Percentiles rank a stretch among this genome's conserved stretches.
phyloP scores from a whole-genome alignment of 2,888 invertebrate genomes.

The Rhorus exstirpatorius region DNA sequence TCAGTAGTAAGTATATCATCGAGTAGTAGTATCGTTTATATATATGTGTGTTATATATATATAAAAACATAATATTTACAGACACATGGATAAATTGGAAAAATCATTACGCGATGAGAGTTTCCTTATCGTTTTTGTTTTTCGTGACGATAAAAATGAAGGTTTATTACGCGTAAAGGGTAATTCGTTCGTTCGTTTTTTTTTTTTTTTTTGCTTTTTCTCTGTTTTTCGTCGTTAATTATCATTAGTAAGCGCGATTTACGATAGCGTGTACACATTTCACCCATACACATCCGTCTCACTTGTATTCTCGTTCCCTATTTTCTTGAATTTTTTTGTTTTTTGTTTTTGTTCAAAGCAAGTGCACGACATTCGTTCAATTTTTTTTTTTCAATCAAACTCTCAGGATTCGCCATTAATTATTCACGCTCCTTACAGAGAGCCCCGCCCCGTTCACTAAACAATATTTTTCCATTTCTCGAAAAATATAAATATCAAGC shows the following conservation, averaged over 20 bases:
- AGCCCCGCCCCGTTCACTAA: conserved; percentile 46
- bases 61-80: conserved; percentile 84
- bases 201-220: conserved; percentile 54
- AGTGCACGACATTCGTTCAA: conserved; percentile 17
- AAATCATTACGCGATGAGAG: conserved; percentile 73
- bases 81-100: conserved; percentile 78
- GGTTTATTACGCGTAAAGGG: conserved; percentile 80
- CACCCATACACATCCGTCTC: conserved; percentile 73
- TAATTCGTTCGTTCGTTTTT: conserved; percentile 75
- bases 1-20: conserved; percentile 84
- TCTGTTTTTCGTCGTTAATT: conserved; percentile 68
- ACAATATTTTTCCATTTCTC: conserved; percentile 72
- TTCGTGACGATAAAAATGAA: conserved; percentile 81
- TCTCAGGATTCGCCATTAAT: conserved; percentile 1
- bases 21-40: conserved; percentile 74
- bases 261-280: conserved; percentile 76
- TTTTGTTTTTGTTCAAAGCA: conserved; percentile 34
- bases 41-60: conserved; percentile 78
- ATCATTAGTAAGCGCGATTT: conserved; percentile 84
- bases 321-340: conserved; percentile 64
- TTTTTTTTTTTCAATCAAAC: conserved; percentile 38
- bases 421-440: conserved; percentile 58
- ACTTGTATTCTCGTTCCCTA: conserved; percentile 73
- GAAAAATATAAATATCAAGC: conserved; percentile 85
- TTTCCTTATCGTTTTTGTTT: conserved; percentile 47